These are phyloP conservation scores for Corythornis vintsioides DNA, from an alignment of 2,113 vertebrate genomes.

Conservation along the genomic window DNA sequence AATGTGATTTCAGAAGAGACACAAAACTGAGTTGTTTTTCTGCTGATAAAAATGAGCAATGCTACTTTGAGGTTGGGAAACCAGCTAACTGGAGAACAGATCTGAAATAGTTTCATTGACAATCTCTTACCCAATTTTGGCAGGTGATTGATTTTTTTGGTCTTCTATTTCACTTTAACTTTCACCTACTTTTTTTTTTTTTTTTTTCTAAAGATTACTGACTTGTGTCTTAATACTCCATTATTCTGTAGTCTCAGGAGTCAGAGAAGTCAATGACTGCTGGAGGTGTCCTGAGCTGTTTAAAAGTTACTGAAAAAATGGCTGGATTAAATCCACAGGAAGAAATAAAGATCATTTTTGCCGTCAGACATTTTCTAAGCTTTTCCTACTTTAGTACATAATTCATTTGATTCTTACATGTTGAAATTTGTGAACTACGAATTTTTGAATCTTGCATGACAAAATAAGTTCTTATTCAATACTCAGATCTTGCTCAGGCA, in stretches of 20 bases:
- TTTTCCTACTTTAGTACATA: not conserved
- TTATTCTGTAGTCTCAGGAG: not conserved
- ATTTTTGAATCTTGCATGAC: not conserved
- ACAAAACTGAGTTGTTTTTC: not conserved
- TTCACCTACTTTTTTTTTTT: not conserved
- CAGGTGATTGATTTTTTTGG: not conserved
- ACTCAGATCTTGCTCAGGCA: not conserved
- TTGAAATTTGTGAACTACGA: not conserved
- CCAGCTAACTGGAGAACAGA: not conserved
- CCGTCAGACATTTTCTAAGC: not conserved
- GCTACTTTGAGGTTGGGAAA: not conserved
- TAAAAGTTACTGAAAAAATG: not conserved
- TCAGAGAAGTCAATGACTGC: not conserved
- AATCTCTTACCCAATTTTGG: not conserved
- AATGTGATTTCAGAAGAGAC: not conserved
- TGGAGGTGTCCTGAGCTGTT: not conserved
- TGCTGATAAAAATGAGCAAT: not conserved
- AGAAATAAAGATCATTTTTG: not conserved
- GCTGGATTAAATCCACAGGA: not conserved
- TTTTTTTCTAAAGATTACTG: not conserved
- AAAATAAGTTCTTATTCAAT: not conserved
- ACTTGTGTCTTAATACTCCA: not conserved
- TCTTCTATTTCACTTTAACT: not conserved
- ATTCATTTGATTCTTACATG: not conserved
- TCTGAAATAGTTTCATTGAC: conserved; percentile 18